Evolutionary conservation across 2,797 vertebrate species (phyloP).

Genomic region (Phyllotis vaccarum): DNA sequence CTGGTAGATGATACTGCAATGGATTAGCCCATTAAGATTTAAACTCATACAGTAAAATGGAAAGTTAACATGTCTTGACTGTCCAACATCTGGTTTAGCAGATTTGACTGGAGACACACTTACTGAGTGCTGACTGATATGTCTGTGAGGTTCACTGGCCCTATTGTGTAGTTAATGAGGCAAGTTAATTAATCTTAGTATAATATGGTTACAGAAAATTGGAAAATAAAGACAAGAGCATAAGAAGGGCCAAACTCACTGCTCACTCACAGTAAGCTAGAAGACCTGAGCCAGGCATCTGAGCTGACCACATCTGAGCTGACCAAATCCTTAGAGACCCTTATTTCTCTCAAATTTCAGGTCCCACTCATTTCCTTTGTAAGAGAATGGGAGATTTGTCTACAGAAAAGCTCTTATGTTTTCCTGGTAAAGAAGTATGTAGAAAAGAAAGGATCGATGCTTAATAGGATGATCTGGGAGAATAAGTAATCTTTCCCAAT

Average conservation of each 20-base stretch:
- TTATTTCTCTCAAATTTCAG: constrained; percentile 6
- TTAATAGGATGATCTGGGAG: constrained; percentile 15
- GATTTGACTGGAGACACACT: neutral
- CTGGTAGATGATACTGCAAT: constrained; percentile 45
- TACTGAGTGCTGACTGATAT: neutral
- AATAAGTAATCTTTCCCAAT: constrained; percentile 39
- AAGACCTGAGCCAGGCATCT: neutral
- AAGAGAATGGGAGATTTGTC: neutral
- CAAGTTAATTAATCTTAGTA: constrained; percentile 27
- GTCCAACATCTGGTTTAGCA: neutral
- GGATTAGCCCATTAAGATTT: constrained; percentile 37
- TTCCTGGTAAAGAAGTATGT: constrained; percentile 30
- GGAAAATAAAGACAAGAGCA: neutral
- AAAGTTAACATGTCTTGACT: constrained; percentile 25
- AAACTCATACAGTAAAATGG: constrained; percentile 55
- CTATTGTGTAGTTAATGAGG: constrained; percentile 42
- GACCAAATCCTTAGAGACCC: neutral
- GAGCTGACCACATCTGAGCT: neutral
- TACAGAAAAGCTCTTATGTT: constrained; percentile 28
- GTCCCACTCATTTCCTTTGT: neutral
- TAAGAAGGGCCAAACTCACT: neutral
- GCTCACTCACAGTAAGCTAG: neutral
- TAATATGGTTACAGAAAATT: neutral
- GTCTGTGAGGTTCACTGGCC: neutral
- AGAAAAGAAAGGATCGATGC: constrained; percentile 63